Evolutionary conservation across 2,888 invertebrate species (phyloP).

Genomic region (Pemphredon lugubris): DNA sequence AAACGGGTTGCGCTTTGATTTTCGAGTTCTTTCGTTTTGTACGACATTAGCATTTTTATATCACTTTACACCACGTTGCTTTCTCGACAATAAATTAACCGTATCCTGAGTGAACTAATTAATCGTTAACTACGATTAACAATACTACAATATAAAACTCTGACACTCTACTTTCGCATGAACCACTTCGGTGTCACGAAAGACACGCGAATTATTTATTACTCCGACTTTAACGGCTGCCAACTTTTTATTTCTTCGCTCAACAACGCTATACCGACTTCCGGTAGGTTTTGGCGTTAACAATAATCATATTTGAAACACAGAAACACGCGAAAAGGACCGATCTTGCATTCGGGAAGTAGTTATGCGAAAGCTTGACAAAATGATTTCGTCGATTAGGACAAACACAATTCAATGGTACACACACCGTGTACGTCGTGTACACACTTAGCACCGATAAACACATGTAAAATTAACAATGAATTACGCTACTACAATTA

Average conservation of each 20-base stretch:
- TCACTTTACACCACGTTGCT: conserved; percentile 33
- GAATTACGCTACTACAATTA: conserved; percentile 30
- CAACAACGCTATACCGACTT: background rate
- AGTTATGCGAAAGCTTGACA: conserved; percentile 58
- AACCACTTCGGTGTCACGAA: conserved; percentile 25
- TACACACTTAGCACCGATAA: conserved; percentile 52
- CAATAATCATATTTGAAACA: conserved; percentile 1
- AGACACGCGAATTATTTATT: background rate
- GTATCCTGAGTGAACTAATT: conserved; percentile 38
- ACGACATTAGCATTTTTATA: conserved; percentile 50
- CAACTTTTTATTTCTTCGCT: background rate
- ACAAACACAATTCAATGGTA: conserved; percentile 43
- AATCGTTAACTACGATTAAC: conserved; percentile 44
- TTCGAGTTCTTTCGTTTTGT: conserved; percentile 48
- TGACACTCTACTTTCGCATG: conserved; percentile 55
- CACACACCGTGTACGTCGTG: conserved; percentile 35
- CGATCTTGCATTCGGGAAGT: conserved; percentile 17
- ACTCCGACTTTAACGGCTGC: background rate
- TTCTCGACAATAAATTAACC: conserved; percentile 28
- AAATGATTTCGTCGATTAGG: conserved; percentile 18
- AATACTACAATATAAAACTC: conserved; percentile 51
- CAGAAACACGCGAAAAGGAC: background rate
- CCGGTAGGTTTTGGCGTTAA: conserved; percentile 6
- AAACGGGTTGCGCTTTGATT: conserved; percentile 57
- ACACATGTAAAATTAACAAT: conserved; percentile 44